A percentile compares a stretch with the other conserved stretches of the same genome.
Evolutionary conservation across 2,888 invertebrate genomes (phyloP).

Genomic region (Tyria jacobaeae): DNA sequence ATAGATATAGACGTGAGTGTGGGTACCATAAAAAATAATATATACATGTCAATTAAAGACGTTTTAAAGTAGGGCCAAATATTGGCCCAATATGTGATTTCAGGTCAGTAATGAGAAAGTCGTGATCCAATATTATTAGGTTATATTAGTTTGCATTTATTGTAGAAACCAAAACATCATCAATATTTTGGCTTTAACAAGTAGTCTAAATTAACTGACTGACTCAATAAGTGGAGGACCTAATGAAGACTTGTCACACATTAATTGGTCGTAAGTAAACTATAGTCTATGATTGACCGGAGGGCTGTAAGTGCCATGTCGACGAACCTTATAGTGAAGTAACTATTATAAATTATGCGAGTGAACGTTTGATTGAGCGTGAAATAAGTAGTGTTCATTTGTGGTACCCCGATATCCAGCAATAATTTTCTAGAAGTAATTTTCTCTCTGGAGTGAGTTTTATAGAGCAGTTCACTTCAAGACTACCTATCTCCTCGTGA

Average conservation of each 20-base stretch:
- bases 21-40: no score
- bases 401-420: neutral
- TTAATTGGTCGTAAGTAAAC: conserved; percentile 49
- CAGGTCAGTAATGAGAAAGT: no score
- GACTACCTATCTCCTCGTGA: neutral
- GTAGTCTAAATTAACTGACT: conserved; percentile 29
- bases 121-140: no score
- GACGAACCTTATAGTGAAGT: conserved; percentile 10
- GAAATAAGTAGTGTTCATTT: conserved; percentile 1
- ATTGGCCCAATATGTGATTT: no score
- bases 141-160: neutral
- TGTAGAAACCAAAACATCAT: neutral
- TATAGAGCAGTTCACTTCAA: neutral
- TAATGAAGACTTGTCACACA: conserved; percentile 53
- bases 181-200: conserved; percentile 16
- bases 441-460: neutral
- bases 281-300: conserved; percentile 38
- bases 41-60: no score
- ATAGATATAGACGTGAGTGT: no score
- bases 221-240: conserved; percentile 45
- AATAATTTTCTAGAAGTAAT: neutral
- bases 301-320: conserved; percentile 24
- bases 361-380: conserved; percentile 1
- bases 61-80: no score
- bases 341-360: conserved; percentile 7